Percentiles rank a stretch among this genome's conserved stretches.
phyloP scores from a whole-genome alignment of 2,113 vertebrate genomes.

The Crocuta crocuta region DNA sequence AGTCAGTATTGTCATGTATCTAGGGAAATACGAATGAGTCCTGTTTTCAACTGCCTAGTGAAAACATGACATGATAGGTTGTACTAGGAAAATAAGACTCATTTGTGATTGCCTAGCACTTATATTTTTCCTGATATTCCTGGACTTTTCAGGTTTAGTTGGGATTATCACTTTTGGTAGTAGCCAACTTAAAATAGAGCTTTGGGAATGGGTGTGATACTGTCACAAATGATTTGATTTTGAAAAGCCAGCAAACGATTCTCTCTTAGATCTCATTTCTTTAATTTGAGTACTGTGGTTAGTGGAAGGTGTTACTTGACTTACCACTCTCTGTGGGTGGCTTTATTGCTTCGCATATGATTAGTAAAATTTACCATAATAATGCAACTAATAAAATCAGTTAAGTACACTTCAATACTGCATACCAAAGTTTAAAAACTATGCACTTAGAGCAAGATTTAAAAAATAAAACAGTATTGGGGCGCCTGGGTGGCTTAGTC shows the following conservation, averaged over 20 bases:
- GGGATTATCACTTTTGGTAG: neutral
- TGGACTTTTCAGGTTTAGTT: conserved; percentile 16
- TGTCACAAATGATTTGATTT: conserved; percentile 38
- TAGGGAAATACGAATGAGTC: conserved; percentile 29
- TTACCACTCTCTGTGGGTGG: neutral
- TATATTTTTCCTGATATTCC: conserved; percentile 16
- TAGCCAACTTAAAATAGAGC: conserved; percentile 9
- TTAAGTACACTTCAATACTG: neutral
- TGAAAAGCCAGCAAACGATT: conserved; percentile 6
- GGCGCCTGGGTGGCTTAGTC: too few relatives aligned
- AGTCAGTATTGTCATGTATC: conserved; percentile 9
- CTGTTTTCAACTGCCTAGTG: conserved; percentile 17
- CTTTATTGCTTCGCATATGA: conserved; percentile 7
- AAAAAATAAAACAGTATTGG: neutral
- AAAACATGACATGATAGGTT: conserved; percentile 41
- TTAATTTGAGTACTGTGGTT: conserved; percentile 14
- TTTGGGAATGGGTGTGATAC: neutral
- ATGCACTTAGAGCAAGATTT: conserved; percentile 13
- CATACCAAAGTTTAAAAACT: neutral
- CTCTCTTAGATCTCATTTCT: conserved; percentile 39
- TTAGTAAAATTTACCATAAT: neutral
- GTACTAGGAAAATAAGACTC: conserved; percentile 33
- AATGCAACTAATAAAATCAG: neutral
- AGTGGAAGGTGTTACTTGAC: neutral
- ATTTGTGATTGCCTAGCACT: neutral